Evolutionary conservation across 2,888 invertebrate species (phyloP).

Genomic region (Standfussiana lucernea): DNA sequence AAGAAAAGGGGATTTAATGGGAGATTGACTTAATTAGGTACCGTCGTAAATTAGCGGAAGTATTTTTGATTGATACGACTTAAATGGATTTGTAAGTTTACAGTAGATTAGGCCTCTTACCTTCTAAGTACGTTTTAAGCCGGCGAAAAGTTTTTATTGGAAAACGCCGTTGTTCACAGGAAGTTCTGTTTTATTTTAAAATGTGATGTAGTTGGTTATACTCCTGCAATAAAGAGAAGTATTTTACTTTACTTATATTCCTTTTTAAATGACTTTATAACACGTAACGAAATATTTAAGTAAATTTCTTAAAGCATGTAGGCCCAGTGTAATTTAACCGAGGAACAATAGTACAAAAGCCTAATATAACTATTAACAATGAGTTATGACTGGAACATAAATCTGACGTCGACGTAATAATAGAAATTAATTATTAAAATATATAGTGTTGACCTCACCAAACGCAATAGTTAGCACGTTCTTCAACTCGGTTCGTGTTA

Average conservation of each 20-base stretch:
- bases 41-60: slow-evolving; percentile 85
- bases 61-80: slow-evolving; percentile 87
- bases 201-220: slow-evolving; percentile 18
- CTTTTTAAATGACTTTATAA: slow-evolving; percentile 18
- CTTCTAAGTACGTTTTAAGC: slow-evolving; percentile 45
- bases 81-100: slow-evolving; percentile 79
- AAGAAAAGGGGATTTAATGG: slow-evolving; percentile 89
- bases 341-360: slow-evolving; percentile 47
- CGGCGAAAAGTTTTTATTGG: slow-evolving; percentile 23
- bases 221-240: background rate
- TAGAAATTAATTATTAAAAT: slow-evolving; percentile 60
- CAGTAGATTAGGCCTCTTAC: slow-evolving; percentile 48
- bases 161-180: background rate
- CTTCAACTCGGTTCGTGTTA: slow-evolving; percentile 79
- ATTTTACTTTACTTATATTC: background rate
- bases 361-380: slow-evolving; percentile 49
- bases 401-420: slow-evolving; percentile 55
- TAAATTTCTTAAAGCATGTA: slow-evolving; percentile 16
- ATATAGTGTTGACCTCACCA: slow-evolving; percentile 60
- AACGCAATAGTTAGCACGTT: slow-evolving; percentile 71
- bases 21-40: slow-evolving; percentile 89
- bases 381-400: slow-evolving; percentile 63
- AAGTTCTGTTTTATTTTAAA: slow-evolving; percentile 22
- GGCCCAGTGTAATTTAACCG: slow-evolving; percentile 28
- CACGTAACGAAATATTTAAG: slow-evolving; percentile 24